Evolutionary conservation across 2,113 vertebrate genomes (phyloP).

Genomic region (Hoplias malabaricus): DNA sequence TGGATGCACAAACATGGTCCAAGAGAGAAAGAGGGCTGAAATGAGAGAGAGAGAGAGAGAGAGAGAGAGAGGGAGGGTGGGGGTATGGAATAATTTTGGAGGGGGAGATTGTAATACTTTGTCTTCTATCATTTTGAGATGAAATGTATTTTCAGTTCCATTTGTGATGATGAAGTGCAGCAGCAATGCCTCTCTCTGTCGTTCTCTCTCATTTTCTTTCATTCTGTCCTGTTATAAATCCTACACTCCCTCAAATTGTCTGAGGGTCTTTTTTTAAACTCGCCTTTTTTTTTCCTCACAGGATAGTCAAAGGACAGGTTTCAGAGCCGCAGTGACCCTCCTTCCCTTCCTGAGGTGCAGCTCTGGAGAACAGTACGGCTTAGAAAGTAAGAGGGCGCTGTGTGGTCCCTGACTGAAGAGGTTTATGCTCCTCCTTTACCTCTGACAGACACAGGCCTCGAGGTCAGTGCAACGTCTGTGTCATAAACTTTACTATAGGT

Average conservation of each 20-base stretch:
- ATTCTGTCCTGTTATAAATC: not conserved
- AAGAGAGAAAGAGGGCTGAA: not conserved
- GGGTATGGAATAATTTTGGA: not conserved
- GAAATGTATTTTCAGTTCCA: not conserved
- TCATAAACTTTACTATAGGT: no score
- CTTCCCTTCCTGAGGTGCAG: not conserved
- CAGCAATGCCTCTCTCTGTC: not conserved
- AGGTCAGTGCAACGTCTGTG: no score
- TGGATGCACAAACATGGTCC: no score
- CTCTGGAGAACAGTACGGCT: not conserved
- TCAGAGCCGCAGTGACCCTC: not conserved
- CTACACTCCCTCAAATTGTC: not conserved
- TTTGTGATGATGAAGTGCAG: not conserved
- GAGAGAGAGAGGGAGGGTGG: not conserved
- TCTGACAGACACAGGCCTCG: no score
- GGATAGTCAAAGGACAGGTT: no score
- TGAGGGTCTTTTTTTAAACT: not conserved
- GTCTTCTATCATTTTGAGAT: not conserved
- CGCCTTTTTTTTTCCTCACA: not conserved
- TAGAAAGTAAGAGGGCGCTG: no score
- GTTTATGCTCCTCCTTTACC: no score
- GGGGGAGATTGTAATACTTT: not conserved
- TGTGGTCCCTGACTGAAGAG: no score
- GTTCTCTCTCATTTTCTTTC: not conserved
- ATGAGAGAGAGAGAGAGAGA: not conserved